Evolutionary conservation across 2,888 invertebrate species (phyloP), one percentile per base, ranked within the genome.

Genomic region (Hemaris fuciformis): DNA sequence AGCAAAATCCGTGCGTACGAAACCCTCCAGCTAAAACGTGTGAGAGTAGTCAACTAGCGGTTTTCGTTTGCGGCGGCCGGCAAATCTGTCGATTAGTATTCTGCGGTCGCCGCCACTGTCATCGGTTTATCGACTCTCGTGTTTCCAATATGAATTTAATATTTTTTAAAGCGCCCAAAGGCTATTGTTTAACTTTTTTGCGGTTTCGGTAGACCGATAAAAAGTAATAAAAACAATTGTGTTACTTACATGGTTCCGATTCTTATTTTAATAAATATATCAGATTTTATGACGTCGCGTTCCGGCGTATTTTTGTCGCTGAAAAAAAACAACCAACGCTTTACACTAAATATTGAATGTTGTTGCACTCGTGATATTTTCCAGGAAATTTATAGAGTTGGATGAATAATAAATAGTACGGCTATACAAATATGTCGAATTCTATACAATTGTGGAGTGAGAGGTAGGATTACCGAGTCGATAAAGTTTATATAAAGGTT

Each of bases 11-110:
- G 6, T 41, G 48, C 38, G 23, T 59, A 59, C 38, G 38, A 46
- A 48, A 46, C 59, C 34, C 15, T 48, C 34, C 13, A 59, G 23
- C 38, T 59, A 38, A 42, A 43, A 59, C 34, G 18, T 38, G 46
- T 46, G 46, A 46, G 23, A 38, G 20, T 34, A 59, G 59, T 46
- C 3, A 23, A 46, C 46, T 59, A 46, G 34, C 46, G 45, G 64
- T 22, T 53, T 18, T 61, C 64, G 79, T 73, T 75, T 83, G 88
- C 74, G 87, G 87, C 84, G 69, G 71, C 63, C 68, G 67, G 77
- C 79, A 84, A 87, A 87, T 87, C 84, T 81, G 75, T 75, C 82
- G 83, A 83, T 87, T 84, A 86, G 84, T 83, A 86, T 84, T 83
- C 79, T 83, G 86, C 68, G 87, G 86, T 79, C 74, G 78, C 73